phyloP scores from a whole-genome alignment of 2,888 invertebrate species.

The Patella depressa region DNA sequence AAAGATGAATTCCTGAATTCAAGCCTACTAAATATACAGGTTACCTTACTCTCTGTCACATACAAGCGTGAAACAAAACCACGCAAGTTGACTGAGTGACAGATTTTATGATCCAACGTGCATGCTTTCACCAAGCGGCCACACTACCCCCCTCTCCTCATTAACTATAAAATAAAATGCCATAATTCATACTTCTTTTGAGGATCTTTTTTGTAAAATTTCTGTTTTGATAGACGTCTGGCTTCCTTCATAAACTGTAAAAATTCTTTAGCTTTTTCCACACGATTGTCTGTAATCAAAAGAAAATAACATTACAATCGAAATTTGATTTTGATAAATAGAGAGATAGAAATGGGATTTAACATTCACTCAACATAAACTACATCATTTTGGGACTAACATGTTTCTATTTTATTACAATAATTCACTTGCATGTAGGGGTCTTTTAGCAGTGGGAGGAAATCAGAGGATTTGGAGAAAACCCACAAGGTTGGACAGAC shows the following conservation, averaged over 20 bases:
- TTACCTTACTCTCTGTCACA: background rate
- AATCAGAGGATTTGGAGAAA: no score
- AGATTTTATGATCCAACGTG: no score
- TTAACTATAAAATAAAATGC: background rate
- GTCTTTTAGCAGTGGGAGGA: no score
- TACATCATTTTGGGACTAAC: no score
- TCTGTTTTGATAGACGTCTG: conserved; percentile 51
- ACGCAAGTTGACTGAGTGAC: no score
- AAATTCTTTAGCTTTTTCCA: conserved; percentile 46
- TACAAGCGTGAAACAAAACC: background rate
- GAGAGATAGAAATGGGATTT: no score
- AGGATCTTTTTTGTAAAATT: conserved; percentile 43
- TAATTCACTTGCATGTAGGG: no score
- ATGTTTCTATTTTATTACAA: no score
- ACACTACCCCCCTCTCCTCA: background rate
- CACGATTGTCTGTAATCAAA: conserved; percentile 9
- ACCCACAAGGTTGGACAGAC: no score
- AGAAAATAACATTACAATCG: background rate
- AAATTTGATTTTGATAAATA: no score
- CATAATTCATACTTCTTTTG: background rate
- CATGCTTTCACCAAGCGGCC: background rate
- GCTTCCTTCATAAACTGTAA: conserved; percentile 58
- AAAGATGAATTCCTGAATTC: no score
- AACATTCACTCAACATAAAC: no score
- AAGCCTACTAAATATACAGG: background rate